These are phyloP conservation scores for Crypturellus tataupa DNA, from an alignment of 2,797 vertebrate genomes.

Conservation along the genomic window DNA sequence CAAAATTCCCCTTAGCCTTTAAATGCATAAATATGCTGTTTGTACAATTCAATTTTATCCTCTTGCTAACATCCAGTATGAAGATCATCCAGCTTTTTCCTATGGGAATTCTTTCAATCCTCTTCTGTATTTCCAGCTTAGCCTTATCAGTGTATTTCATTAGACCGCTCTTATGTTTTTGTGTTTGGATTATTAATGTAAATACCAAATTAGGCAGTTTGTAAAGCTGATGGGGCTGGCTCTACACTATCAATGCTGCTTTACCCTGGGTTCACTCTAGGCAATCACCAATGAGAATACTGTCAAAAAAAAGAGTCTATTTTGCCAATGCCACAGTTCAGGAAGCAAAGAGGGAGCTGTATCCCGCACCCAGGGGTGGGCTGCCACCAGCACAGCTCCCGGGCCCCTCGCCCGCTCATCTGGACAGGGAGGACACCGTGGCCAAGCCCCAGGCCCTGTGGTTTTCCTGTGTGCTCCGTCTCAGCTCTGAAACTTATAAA, in stretches of 20 bases:
- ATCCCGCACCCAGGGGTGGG: not conserved
- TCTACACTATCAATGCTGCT: not conserved
- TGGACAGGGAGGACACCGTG: not conserved
- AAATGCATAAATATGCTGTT: slow-evolving; percentile 51
- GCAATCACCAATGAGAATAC: not conserved
- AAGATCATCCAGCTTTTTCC: not conserved
- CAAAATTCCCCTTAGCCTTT: slow-evolving; percentile 38
- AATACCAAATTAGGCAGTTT: not conserved
- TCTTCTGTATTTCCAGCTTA: not conserved
- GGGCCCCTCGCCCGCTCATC: too few relatives aligned
- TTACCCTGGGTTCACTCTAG: not conserved
- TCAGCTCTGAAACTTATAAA: not conserved
- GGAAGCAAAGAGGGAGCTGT: accelerated
- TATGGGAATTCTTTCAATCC: not conserved
- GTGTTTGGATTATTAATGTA: not conserved
- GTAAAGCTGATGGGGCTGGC: not conserved
- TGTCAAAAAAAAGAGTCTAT: not conserved
- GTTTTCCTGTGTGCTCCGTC: not conserved
- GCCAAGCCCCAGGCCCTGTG: not conserved
- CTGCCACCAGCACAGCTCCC: not conserved
- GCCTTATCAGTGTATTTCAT: not conserved
- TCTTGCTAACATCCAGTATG: slow-evolving; percentile 5
- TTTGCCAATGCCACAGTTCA: not conserved
- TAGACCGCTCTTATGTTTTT: not conserved
- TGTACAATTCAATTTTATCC: slow-evolving; percentile 15